Evolutionary conservation across 2,888 invertebrate genomes (phyloP).

Genomic region (Patella ulyssiponensis): DNA sequence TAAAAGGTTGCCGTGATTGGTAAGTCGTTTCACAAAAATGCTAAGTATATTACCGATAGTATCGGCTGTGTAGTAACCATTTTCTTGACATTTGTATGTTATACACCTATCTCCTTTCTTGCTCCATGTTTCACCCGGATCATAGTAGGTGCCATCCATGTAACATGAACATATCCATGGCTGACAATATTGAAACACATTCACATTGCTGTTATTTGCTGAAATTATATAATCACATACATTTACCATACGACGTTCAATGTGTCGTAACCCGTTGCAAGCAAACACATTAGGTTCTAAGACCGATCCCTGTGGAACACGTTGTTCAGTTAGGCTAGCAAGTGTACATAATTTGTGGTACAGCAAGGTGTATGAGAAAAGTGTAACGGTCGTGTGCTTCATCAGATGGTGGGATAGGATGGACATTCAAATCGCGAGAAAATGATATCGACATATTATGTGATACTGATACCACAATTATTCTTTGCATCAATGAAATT

Average conservation of each 20-base stretch:
- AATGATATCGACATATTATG: too few species aligned
- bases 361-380: neutral
- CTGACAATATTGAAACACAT: constrained; percentile 24
- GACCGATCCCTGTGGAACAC: too few species aligned
- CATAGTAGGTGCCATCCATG: constrained; percentile 34
- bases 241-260: too few species aligned
- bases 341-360: too few species aligned
- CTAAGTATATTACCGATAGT: constrained; percentile 2
- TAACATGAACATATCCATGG: constrained; percentile 38
- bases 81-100: constrained; percentile 14
- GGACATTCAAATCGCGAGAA: too few species aligned
- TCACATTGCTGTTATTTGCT: neutral
- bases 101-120: constrained; percentile 13
- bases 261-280: too few species aligned
- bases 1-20: neutral
- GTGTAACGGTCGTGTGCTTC: neutral
- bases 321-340: too few species aligned
- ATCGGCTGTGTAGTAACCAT: constrained; percentile 16
- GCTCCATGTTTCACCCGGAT: constrained; percentile 17
- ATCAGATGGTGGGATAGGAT: too few species aligned
- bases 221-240: neutral
- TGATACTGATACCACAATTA: too few species aligned
- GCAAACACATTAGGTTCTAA: too few species aligned
- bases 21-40: neutral
- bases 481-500: too few species aligned